Evolutionary conservation across 2,888 invertebrate species (phyloP).

Genomic region (Perizoma flavofasciatum): DNA sequence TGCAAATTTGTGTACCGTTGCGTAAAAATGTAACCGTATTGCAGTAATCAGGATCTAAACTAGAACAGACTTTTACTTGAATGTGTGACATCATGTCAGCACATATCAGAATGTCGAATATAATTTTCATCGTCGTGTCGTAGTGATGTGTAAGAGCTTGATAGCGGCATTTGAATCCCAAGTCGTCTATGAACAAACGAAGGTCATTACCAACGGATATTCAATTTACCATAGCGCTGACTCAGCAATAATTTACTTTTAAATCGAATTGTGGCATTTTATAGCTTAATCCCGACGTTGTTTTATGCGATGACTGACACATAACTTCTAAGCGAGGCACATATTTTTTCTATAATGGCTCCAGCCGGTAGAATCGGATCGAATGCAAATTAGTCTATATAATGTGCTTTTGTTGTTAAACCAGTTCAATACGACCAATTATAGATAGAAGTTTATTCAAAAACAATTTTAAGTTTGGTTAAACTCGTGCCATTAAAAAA

Average conservation of each 20-base stretch:
- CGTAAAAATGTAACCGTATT: too few species aligned
- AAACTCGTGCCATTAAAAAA: slow-evolving; percentile 6
- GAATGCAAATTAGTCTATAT: slow-evolving; percentile 34
- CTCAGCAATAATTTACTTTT: slow-evolving; percentile 70
- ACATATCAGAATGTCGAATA: neutral
- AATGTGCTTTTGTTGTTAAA: slow-evolving; percentile 25
- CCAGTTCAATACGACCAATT: slow-evolving; percentile 31
- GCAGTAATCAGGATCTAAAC: too few species aligned
- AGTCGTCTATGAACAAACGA: slow-evolving; percentile 68
- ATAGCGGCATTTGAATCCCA: slow-evolving; percentile 38
- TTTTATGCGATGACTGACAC: slow-evolving; percentile 45
- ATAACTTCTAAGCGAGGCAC: slow-evolving; percentile 39
- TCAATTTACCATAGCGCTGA: slow-evolving; percentile 72
- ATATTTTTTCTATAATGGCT: slow-evolving; percentile 36
- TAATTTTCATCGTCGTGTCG: slow-evolving; percentile 1
- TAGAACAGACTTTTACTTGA: neutral
- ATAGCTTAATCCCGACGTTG: slow-evolving; percentile 54
- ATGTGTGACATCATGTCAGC: neutral
- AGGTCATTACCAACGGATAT: slow-evolving; percentile 72
- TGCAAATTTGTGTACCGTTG: too few species aligned
- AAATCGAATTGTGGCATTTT: slow-evolving; percentile 65
- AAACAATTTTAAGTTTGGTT: slow-evolving; percentile 1
- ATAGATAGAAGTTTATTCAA: slow-evolving; percentile 16
- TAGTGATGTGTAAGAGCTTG: slow-evolving; percentile 14
- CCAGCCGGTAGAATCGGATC: slow-evolving; percentile 26